Evolutionary conservation across 1,140 invertebrate species (phyloP), one percentile per base, ranked within the genome.

Genomic region (Tribolium castaneum): DNA sequence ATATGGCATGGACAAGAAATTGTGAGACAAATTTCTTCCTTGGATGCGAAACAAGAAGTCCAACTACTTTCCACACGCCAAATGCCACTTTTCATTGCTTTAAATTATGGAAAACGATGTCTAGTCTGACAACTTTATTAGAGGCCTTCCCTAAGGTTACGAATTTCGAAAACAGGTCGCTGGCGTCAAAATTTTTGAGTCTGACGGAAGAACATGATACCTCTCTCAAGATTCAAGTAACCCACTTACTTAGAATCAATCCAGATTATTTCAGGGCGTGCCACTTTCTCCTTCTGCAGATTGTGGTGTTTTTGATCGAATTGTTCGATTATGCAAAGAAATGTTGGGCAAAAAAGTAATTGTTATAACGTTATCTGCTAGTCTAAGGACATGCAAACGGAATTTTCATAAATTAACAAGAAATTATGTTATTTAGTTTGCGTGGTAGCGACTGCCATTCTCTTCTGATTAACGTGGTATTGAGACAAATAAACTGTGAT

Each of bases 391-490:
- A 66, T 66, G 30, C 59, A 66, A 35, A 66, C 22, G 59, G 59
- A 66, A 66, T 66, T 66, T 66, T 66, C 59, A 66, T 66, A 66
- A 66, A 66, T 35, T 35, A 66, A 1, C 25, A 12, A 25, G 54
- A 34, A 66, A 30, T 45, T 16, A 66, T 52, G 51, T 52, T 52
- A 19, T 52, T 52, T 52, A 14, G 51, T 22, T 66, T 66, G 59
- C 30, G 59, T 66, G 59, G 30, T 66, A 66, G 59, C 59, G 14
- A 14, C 30, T 66, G 59, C 59, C 59, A 66, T 66, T 66, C 59
- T 66, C 59, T 66, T 66, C 10, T 66, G 59, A 66, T 66, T 66
- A 66, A 66, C 39, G 25, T 66, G 14, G 56, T 66, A 13, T 35
- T 66, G 25, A 66, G 25, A 66, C 59, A 35, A 66, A 66, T 35